These are phyloP conservation scores for Hedya salicella DNA, from an alignment of 2,888 invertebrate species.

Conservation along the genomic window DNA sequence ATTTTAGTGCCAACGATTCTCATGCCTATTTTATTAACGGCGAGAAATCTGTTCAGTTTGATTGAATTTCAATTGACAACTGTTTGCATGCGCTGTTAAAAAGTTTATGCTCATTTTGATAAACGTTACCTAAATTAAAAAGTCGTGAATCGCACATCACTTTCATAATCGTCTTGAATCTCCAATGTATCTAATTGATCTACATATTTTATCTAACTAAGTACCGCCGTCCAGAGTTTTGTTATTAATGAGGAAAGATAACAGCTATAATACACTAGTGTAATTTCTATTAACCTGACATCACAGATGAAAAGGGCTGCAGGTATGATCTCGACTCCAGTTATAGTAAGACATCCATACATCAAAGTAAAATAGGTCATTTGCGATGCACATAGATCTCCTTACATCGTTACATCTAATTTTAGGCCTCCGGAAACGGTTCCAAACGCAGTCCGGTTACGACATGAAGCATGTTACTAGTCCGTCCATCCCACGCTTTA, in stretches of 20 bases:
- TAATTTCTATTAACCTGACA: neutral
- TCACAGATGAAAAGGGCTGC: conserved; percentile 6
- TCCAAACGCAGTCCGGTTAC: conserved; percentile 54
- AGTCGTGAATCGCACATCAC: too few species aligned
- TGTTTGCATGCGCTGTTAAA: neutral
- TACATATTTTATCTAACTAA: neutral
- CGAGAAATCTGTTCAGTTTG: conserved; percentile 21
- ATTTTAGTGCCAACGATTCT: conserved; percentile 26
- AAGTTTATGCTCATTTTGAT: too few species aligned
- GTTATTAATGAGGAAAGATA: neutral
- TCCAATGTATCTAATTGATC: too few species aligned
- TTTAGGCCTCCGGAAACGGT: conserved; percentile 58
- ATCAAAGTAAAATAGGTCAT: conserved; percentile 25
- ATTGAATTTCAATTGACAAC: conserved; percentile 25
- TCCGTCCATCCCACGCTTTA: conserved; percentile 41
- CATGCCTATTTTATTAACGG: conserved; percentile 11
- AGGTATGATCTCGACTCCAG: neutral
- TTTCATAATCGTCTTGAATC: neutral
- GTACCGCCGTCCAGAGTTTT: neutral
- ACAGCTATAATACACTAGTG: neutral
- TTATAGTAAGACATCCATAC: conserved; percentile 15
- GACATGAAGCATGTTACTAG: conserved; percentile 53
- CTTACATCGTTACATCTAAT: conserved; percentile 43
- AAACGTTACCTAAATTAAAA: too few species aligned
- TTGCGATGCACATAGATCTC: conserved; percentile 28